Percentiles rank a stretch among this genome's conserved stretches.
Evolutionary conservation across 2,888 invertebrate genomes (phyloP).

Genomic region (Metellina segmentata): DNA sequence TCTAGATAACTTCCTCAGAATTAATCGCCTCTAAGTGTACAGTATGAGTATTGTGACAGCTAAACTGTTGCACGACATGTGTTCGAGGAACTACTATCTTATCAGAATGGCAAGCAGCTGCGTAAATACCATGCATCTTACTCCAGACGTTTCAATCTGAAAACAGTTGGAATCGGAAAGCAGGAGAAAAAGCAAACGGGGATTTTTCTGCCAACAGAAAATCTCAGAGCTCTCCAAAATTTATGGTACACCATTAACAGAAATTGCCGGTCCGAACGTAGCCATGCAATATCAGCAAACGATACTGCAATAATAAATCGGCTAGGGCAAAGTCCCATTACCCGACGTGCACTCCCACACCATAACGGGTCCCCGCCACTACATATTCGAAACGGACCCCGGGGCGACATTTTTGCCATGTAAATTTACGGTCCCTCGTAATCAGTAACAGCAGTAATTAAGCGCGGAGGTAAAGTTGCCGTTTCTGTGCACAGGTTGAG

Average conservation of each 20-base stretch:
- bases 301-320: constrained; percentile 23
- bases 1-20: no score
- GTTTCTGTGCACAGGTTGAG: constrained; percentile 33
- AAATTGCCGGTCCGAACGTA: neutral
- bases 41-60: no score
- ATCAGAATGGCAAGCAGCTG: no score
- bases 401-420: constrained; percentile 66
- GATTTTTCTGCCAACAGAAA: neutral
- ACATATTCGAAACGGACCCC: constrained; percentile 22
- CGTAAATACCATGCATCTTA: no score
- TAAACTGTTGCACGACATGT: no score
- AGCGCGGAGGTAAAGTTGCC: constrained; percentile 64
- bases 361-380: constrained; percentile 31
- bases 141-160: no score
- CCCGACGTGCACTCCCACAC: neutral
- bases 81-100: no score
- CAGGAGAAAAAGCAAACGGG: neutral
- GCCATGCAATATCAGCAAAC: constrained; percentile 9
- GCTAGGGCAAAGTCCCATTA: constrained; percentile 2
- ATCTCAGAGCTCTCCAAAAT: constrained; percentile 10
- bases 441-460: constrained; percentile 72
- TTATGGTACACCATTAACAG: constrained; percentile 10
- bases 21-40: no score
- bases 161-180: no score
- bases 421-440: constrained; percentile 64